These are phyloP conservation scores for Solea solea DNA, from an alignment of 2,113 vertebrate genomes.

Conservation along the genomic window DNA sequence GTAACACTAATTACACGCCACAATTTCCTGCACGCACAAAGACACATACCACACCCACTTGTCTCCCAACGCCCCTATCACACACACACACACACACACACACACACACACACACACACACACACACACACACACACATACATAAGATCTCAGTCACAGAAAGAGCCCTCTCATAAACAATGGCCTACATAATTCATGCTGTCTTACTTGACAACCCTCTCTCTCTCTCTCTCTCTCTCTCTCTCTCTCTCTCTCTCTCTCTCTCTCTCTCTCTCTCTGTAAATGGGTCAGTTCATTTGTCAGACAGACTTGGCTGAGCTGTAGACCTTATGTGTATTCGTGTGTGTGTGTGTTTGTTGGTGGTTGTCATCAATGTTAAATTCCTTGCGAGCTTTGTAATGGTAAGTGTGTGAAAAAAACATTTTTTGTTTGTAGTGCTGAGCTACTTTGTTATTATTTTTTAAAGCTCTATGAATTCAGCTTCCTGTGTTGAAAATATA, in stretches of 20 bases:
- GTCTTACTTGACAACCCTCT: slow-evolving; percentile 23
- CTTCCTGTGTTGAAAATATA: slow-evolving; percentile 17
- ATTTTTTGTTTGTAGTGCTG: background rate
- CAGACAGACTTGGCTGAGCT: slow-evolving; percentile 46
- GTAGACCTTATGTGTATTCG: slow-evolving; percentile 2
- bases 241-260: too few relatives aligned
- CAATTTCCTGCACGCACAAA: slow-evolving; percentile 31
- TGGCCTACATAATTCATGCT: slow-evolving; percentile 47
- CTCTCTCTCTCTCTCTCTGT: slow-evolving; percentile 17
- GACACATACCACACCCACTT: slow-evolving; percentile 3
- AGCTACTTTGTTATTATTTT: background rate
- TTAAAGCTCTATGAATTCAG: slow-evolving; percentile 3
- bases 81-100: background rate
- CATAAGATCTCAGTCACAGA: slow-evolving; percentile 8
- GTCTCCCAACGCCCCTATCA: too few relatives aligned
- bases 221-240: slow-evolving; percentile 21
- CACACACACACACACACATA: background rate
- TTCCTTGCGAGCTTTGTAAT: slow-evolving; percentile 40
- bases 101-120: too few relatives aligned
- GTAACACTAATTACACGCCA: slow-evolving; percentile 3
- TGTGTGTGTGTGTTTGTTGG: slow-evolving; percentile 10
- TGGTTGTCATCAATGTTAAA: slow-evolving; percentile 2
- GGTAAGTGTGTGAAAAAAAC: slow-evolving; percentile 9
- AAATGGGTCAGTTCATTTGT: slow-evolving; percentile 58
- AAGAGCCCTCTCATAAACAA: slow-evolving; percentile 23